Base-by-base conservation (phyloP, 2,888 invertebrate species). In the Cephalotes varians region DNA sequence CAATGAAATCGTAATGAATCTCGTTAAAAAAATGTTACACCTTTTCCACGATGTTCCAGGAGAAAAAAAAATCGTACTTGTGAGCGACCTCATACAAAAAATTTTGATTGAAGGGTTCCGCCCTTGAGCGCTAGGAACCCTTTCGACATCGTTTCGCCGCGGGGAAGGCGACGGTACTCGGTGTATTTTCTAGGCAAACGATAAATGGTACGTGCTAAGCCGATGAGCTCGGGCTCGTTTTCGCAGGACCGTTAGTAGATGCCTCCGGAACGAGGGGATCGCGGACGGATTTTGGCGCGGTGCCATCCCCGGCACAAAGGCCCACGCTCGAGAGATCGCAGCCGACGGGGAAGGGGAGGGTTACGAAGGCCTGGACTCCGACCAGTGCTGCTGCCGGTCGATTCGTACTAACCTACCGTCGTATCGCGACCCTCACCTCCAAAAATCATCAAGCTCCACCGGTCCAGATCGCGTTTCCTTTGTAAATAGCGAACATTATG, bases 231-330 rank as follows among this genome's bases (percentile, higher is more conserved):
- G 79, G 84, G 84, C 87, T 87, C 76, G 85, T 90, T 93, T 93
- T 92, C 90, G 90, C 92, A 91, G 91, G 88, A 89, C 91, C 91
- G 93, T 90, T 93, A 93, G 93, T 92, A 93, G 86, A 83, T 82
- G 82, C 81, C 86, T 77, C 83, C 85, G 89, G 90, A 87, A 87
- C 89, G 91, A 88, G 90, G 91, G 90, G 91, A 91, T 90, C 90
- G 89, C 89, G 87, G 90, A 88, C 86, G 85, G 88, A 92, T 94
- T 93, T 93, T 94, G 94, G 94, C 93, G 86, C 82, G 84, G 82
- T 85, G 93, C 93, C 94, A 92, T 89, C 84, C 86, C 81, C 72
- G 85, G 88, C 88, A 91, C 92, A 93, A 93, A 93, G 92, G 90
- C 89, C 83, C 79, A 69, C 31, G 80, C 60, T 60, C 71, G 72